These are phyloP conservation scores for Dione juno DNA, from an alignment of 2,888 invertebrate genomes.

Conservation along the genomic window DNA sequence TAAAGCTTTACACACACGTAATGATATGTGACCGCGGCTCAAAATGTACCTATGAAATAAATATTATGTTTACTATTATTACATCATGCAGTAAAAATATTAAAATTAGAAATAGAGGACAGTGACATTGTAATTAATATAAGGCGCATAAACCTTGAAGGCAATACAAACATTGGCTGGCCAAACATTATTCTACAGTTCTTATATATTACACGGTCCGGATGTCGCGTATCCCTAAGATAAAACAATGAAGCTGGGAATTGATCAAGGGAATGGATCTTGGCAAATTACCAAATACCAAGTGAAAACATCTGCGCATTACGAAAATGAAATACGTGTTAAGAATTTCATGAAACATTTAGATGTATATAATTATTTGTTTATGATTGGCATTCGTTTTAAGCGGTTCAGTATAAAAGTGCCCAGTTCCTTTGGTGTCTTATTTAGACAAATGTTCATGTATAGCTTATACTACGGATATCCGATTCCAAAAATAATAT, in stretches of 20 bases:
- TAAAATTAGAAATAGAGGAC: neutral
- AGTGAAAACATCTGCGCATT: conserved; percentile 53
- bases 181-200: neutral
- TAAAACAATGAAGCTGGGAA: conserved; percentile 59
- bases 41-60: too few species aligned
- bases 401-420: neutral
- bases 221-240: conserved; percentile 43
- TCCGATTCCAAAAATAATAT: too few species aligned
- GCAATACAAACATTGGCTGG: conserved; percentile 8
- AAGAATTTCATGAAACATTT: conserved; percentile 34
- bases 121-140: conserved; percentile 23
- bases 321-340: conserved; percentile 44
- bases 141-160: conserved; percentile 13
- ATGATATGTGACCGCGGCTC: too few species aligned
- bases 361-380: conserved; percentile 15
- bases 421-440: neutral
- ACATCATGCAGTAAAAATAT: too few species aligned
- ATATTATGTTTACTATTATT: too few species aligned
- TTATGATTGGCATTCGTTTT: neutral
- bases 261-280: conserved; percentile 61
- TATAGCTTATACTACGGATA: too few species aligned
- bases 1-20: too few species aligned
- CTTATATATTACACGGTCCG: conserved; percentile 31
- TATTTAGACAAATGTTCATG: neutral
- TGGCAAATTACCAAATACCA: conserved; percentile 66